Conservation (phyloP, 2,888 invertebrate genomes). For the Nebria salina region DNA sequence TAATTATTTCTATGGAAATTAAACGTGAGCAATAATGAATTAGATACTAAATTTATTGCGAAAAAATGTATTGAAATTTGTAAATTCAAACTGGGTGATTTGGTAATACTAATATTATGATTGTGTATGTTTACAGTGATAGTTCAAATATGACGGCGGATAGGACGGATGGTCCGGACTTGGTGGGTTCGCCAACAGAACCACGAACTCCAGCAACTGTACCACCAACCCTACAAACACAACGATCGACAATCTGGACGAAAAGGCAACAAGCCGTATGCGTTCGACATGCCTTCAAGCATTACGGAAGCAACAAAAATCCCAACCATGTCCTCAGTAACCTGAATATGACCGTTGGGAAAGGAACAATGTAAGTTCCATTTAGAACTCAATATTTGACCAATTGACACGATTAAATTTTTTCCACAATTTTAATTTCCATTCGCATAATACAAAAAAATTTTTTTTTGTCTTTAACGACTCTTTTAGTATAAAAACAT, state of each 20-base stretch:
- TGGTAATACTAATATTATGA: background rate
- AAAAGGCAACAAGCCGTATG: slow-evolving; percentile 86
- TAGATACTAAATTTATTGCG: too few species aligned
- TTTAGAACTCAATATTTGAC: background rate
- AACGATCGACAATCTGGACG: slow-evolving; percentile 69
- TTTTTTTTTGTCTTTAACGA: background rate
- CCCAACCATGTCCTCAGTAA: slow-evolving; percentile 88
- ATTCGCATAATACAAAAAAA: background rate
- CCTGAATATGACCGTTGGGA: slow-evolving; percentile 92
- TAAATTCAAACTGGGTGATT: too few species aligned
- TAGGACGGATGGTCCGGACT: slow-evolving; percentile 60
- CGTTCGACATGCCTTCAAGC: slow-evolving; percentile 87
- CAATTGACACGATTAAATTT: background rate
- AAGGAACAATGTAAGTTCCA: slow-evolving; percentile 90
- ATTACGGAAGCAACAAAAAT: slow-evolving; percentile 88
- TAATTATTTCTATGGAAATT: too few species aligned
- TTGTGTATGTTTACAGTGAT: slow-evolving; percentile 59
- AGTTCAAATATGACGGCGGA: slow-evolving; percentile 55
- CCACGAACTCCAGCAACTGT: slow-evolving; percentile 54
- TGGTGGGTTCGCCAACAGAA: slow-evolving; percentile 58
- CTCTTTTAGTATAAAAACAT: too few species aligned
- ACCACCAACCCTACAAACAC: slow-evolving; percentile 57
- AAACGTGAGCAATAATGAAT: too few species aligned
- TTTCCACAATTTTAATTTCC: too few species aligned
- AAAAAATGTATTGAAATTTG: too few species aligned